phyloP scores from a whole-genome alignment of 2,113 vertebrate genomes.

The Cyanoramphus novaezelandiae region DNA sequence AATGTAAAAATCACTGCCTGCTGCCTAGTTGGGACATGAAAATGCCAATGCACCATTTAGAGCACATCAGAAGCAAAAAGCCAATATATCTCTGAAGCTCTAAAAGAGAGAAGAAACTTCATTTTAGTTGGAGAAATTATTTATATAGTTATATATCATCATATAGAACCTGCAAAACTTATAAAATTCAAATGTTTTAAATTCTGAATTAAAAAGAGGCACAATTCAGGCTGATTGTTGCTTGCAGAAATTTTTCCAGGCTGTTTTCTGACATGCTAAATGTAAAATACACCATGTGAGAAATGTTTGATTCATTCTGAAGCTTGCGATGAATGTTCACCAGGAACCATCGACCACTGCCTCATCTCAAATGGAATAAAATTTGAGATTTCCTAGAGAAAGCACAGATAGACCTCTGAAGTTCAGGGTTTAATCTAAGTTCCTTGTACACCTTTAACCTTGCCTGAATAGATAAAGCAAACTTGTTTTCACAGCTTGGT shows the following conservation, averaged over 20 bases:
- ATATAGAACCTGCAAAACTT: not conserved
- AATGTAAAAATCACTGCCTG: slow-evolving; percentile 20
- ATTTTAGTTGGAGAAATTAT: not conserved
- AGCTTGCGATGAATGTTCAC: not conserved
- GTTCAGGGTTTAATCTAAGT: slow-evolving; percentile 4
- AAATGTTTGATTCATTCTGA: slow-evolving; percentile 17
- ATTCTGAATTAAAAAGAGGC: slow-evolving; percentile 23
- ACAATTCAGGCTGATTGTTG: not conserved
- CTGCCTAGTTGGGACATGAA: not conserved
- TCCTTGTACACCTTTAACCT: slow-evolving; percentile 18
- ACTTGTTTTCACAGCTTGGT: not conserved
- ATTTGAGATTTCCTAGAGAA: slow-evolving; percentile 4
- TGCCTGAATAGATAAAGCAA: not conserved
- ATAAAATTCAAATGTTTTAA: slow-evolving; percentile 13
- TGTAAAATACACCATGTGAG: slow-evolving; percentile 11
- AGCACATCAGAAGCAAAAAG: not conserved
- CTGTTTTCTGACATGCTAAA: slow-evolving; percentile 31
- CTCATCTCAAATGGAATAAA: slow-evolving; percentile 16
- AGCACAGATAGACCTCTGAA: not conserved
- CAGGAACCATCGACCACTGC: not conserved
- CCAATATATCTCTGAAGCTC: not conserved
- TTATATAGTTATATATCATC: not conserved
- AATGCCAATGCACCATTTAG: not conserved
- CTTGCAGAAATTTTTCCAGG: slow-evolving; percentile 22
- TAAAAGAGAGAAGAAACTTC: not conserved